Evolutionary conservation across 2,797 vertebrate species (phyloP).

Genomic region (Tachyglossus aculeatus): DNA sequence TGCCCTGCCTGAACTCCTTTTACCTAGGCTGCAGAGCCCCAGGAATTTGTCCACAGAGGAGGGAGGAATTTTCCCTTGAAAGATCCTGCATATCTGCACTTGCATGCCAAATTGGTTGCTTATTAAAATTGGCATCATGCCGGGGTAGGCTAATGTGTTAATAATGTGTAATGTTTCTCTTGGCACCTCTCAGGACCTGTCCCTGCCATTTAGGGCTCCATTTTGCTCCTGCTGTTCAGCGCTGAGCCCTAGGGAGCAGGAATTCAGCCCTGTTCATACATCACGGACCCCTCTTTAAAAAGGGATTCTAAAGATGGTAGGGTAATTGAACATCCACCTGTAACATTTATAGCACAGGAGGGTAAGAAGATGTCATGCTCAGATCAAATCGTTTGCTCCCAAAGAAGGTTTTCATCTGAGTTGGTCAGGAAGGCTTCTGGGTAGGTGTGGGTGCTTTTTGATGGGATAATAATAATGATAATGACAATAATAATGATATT

Average conservation of each 20-base stretch:
- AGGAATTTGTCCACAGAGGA: constrained; percentile 24
- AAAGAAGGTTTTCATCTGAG: constrained; percentile 60
- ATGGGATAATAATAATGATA: background rate
- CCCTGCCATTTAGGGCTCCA: constrained; percentile 47
- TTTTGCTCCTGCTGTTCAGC: constrained; percentile 59
- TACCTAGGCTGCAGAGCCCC: too few species aligned
- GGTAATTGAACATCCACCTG: constrained; percentile 66
- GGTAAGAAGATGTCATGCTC: constrained; percentile 67
- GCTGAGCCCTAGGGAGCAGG: constrained; percentile 60
- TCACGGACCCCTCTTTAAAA: constrained; percentile 75
- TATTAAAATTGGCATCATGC: constrained; percentile 71
- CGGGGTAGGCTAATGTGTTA: constrained; percentile 70
- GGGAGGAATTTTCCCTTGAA: constrained; percentile 51
- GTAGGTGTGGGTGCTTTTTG: background rate
- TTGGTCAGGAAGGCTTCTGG: constrained; percentile 54
- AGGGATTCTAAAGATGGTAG: constrained; percentile 69
- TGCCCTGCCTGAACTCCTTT: too few species aligned
- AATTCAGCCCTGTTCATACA: constrained; percentile 63
- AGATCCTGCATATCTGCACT: constrained; percentile 48
- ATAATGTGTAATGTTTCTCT: constrained; percentile 67
- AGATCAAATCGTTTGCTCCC: constrained; percentile 64
- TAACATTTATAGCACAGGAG: constrained; percentile 70
- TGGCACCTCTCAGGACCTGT: constrained; percentile 62
- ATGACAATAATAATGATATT: too few species aligned
- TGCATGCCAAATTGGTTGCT: constrained; percentile 63